Percentiles rank a stretch among this genome's conserved stretches.
Conservation (phyloP, 2,113 vertebrate genomes). For the Cercopithecus mona region DNA sequence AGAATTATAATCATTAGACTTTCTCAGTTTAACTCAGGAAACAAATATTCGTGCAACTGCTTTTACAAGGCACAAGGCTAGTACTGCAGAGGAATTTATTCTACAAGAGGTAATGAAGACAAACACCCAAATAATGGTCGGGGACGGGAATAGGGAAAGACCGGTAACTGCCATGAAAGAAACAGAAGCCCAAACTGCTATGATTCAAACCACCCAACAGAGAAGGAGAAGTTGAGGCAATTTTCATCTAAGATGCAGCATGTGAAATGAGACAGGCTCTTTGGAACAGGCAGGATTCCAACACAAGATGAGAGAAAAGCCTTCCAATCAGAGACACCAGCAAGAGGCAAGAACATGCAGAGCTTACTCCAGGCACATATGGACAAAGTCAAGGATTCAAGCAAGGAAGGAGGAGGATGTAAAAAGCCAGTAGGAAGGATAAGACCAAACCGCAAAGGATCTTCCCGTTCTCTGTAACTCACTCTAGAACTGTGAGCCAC, state of each 20-base stretch:
- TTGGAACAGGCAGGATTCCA: neutral
- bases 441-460: neutral
- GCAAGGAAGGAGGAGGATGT: neutral
- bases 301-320: neutral
- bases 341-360: neutral
- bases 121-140: neutral
- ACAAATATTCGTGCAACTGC: neutral
- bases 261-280: neutral
- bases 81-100: neutral
- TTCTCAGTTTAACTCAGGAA: conserved; percentile 1
- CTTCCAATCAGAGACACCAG: neutral
- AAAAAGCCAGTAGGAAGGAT: neutral
- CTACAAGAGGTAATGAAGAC: neutral
- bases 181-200: neutral
- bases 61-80: neutral
- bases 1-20: neutral
- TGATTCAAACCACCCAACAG: neutral
- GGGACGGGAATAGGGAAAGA: too few species aligned
- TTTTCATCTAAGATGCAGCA: neutral
- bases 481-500: neutral
- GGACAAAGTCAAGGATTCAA: neutral
- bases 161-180: neutral
- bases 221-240: neutral
- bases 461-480: neutral
- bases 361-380: neutral